Conservation (phyloP, 2,888 invertebrate genomes). For the Teinopalpus imperialis region DNA sequence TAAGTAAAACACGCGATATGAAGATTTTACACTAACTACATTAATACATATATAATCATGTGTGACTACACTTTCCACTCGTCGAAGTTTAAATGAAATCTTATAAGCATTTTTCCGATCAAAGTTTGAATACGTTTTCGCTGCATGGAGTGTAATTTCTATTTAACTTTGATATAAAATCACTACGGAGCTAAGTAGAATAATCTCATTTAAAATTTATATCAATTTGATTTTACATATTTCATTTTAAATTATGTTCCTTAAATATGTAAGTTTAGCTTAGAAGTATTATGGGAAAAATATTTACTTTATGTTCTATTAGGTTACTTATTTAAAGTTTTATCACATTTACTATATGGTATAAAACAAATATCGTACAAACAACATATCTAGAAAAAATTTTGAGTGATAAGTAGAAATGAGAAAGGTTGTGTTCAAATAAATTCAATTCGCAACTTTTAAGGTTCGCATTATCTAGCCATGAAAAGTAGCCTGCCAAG, state of each 20-base stretch:
- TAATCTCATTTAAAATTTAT: too few species aligned
- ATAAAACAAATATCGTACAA: too few species aligned
- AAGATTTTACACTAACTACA: constrained; percentile 44
- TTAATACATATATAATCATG: constrained; percentile 4
- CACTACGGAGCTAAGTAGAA: too few species aligned
- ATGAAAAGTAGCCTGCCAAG: constrained; percentile 53
- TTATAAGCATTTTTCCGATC: constrained; percentile 43
- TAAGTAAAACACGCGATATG: constrained; percentile 61
- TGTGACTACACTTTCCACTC: constrained; percentile 8
- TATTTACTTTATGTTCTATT: too few species aligned
- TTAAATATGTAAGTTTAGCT: too few species aligned
- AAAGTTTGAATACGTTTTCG: constrained; percentile 37
- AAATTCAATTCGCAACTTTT: constrained; percentile 39
- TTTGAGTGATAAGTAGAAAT: too few species aligned
- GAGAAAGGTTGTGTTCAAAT: constrained; percentile 11
- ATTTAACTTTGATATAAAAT: constrained; percentile 50
- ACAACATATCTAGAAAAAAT: too few species aligned
- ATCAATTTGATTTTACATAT: too few species aligned
- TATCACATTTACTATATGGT: too few species aligned
- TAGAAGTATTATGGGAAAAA: too few species aligned
- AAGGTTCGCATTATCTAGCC: constrained; percentile 51
- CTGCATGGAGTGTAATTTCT: constrained; percentile 36
- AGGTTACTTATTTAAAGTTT: too few species aligned
- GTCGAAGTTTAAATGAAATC: constrained; percentile 40
- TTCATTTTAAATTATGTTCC: too few species aligned